Evolutionary conservation across 1,140 invertebrate species (phyloP).

Genomic region (Drosophila rhopaloa): DNA sequence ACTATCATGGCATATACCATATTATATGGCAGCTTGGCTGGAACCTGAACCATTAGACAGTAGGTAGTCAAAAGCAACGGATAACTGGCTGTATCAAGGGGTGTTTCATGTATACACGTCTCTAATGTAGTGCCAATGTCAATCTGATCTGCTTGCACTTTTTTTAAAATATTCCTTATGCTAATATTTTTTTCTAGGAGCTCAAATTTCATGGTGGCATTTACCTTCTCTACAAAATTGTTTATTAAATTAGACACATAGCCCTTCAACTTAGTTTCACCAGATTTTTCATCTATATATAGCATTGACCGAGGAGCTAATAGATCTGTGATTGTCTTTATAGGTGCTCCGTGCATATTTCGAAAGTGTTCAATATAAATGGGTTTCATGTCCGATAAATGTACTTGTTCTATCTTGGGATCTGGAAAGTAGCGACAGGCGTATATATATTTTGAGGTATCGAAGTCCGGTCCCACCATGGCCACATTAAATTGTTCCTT

Average conservation of each 20-base stretch:
- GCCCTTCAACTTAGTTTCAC: slow-evolving; percentile 28
- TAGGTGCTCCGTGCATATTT: slow-evolving; percentile 32
- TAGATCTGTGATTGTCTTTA: slow-evolving; percentile 34
- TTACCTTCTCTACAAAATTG: slow-evolving; percentile 43
- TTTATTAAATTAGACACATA: slow-evolving; percentile 47
- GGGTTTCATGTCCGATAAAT: not conserved
- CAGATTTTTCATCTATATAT: slow-evolving; percentile 15
- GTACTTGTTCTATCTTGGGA: slow-evolving; percentile 6
- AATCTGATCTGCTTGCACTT: slow-evolving; percentile 2
- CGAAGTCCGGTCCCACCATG: slow-evolving; percentile 23
- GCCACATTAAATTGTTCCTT: slow-evolving; percentile 59
- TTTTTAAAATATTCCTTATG: not conserved
- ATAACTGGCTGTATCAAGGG: slow-evolving; percentile 33
- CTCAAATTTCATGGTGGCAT: slow-evolving; percentile 29
- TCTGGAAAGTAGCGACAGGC: slow-evolving; percentile 38
- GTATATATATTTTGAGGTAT: not conserved
- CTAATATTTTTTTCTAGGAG: not conserved
- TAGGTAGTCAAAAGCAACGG: slow-evolving; percentile 41
- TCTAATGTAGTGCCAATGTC: slow-evolving; percentile 42
- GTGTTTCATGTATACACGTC: not conserved
- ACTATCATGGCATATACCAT: slow-evolving; percentile 46
- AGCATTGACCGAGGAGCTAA: slow-evolving; percentile 53
- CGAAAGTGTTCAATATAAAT: slow-evolving; percentile 52
- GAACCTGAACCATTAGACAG: slow-evolving; percentile 63
- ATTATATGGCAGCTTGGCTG: slow-evolving; percentile 32